Base-by-base conservation (phyloP, 2,797 vertebrate genomes). In the Sciurus vulgaris region DNA sequence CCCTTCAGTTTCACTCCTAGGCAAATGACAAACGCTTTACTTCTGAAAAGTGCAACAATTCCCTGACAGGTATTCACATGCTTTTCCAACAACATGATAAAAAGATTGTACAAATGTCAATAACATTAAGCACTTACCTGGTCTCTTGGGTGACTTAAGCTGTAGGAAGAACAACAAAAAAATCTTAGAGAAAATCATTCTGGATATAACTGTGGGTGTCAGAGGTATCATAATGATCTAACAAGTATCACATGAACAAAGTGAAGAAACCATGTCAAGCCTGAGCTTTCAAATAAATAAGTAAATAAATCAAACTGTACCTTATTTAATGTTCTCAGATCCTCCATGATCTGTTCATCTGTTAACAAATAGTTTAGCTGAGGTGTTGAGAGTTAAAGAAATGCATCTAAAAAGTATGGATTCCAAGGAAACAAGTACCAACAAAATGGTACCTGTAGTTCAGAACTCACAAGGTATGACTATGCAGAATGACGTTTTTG, bases 271-370 rank as follows among this genome's bases (percentile, higher is more conserved):
- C n/a, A 33, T 7, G 24, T 33, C 81, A 84, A 76, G 18, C 22
- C 73, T 54, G 2, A 85, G 47, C 61, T 89, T 85, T 82, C 56
- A 84, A 69, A 83, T 20, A 82, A 56, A 78, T 30, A 47, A 0
- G 35, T 61, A 70, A 49, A 47, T 47, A 93, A 86, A 24, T 28
- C 44, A 76, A 78, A 78, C 44, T 87, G 93, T 96, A 99, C 99
- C 99, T 99, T 99, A 98, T 99, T 99, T 95, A 99, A 98, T 0
- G 99, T 99, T 97, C 99, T 99, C 96, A 99, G 98, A 97, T 99
- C 99, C 97, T 99, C 99, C 99, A 99, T 99, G 98, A 99, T 99
- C 98, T 99, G 99, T 81, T 99, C 99, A 77, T 99, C 99, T 95
- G 99, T 99, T 97, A 99, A 98, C 98, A 99, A 98, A 96, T 99